These are phyloP conservation scores for Haliclona indistincta DNA, from an alignment of 37 sponge, comb jelly and placozoan species.

Conservation along the genomic window DNA sequence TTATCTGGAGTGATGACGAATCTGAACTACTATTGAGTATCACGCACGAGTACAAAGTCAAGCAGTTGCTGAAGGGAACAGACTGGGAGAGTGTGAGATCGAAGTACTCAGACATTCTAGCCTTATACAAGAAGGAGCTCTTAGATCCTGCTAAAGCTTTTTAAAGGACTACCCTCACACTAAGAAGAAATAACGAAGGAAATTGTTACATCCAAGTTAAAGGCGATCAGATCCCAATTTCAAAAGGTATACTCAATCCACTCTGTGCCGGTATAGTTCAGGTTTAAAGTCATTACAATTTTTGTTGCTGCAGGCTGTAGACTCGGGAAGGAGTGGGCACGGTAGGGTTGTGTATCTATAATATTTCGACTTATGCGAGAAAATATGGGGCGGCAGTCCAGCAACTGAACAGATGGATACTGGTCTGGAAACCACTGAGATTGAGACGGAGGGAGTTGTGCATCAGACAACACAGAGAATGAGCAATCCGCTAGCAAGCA, in stretches of 20 bases:
- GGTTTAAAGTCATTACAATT: neutral
- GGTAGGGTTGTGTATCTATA: neutral
- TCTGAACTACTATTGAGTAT: slow-evolving; percentile 1
- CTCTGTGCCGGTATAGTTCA: neutral
- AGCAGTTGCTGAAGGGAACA: neutral
- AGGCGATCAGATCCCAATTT: no score
- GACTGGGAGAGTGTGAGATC: slow-evolving; percentile 1
- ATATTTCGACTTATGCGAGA: slow-evolving; percentile 1
- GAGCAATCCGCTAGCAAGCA: no score
- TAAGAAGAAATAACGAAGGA: slow-evolving; percentile 9
- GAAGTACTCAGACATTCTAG: slow-evolving; percentile 4
- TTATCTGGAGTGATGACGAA: slow-evolving; percentile 13
- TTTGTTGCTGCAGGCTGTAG: no score
- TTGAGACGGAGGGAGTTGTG: no score
- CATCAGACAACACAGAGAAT: no score
- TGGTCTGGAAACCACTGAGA: no score
- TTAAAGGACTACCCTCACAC: slow-evolving; percentile 11
- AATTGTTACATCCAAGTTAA: no score
- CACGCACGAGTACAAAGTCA: slow-evolving; percentile 12
- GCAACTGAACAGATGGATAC: neutral
- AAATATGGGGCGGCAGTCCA: neutral
- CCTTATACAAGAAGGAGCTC: neutral
- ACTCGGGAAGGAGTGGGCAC: neutral
- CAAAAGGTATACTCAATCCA: no score
- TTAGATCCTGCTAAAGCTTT: neutral